Conservation (phyloP, 2,113 vertebrate species). For the Haemorhous mexicanus region DNA sequence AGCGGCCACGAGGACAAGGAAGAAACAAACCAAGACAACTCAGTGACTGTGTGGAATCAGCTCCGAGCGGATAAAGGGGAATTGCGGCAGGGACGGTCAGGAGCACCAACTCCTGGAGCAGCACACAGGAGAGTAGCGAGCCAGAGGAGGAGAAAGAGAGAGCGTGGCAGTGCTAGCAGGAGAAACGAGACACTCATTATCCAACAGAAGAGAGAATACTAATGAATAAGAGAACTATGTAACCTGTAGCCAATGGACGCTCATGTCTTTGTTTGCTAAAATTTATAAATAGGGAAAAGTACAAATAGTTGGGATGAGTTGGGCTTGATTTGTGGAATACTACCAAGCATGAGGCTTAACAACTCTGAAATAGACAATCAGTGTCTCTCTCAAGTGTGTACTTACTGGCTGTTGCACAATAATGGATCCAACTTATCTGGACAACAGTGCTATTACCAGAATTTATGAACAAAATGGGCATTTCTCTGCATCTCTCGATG, state of each 20-base stretch:
- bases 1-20: too few species aligned
- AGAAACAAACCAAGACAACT: too few species aligned
- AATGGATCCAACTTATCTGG: neutral
- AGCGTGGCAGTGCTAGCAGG: neutral
- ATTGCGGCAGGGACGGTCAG: too few species aligned
- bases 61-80: too few species aligned
- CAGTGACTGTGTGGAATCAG: too few species aligned
- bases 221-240: neutral
- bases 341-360: accelerated
- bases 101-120: neutral
- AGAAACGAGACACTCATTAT: accelerated
- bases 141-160: neutral
- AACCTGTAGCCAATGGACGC: neutral
- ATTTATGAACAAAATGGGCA: neutral
- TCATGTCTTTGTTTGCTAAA: neutral
- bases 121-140: neutral
- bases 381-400: neutral
- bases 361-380: neutral
- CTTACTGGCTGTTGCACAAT: neutral
- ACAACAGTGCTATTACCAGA: neutral
- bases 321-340: neutral
- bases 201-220: neutral
- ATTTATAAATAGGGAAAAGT: neutral
- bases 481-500: neutral
- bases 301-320: too few species aligned